A percentile compares a stretch with the other conserved stretches of the same genome.
phyloP scores from a whole-genome alignment of 2,113 vertebrate species.

The Platichthys flesus region DNA sequence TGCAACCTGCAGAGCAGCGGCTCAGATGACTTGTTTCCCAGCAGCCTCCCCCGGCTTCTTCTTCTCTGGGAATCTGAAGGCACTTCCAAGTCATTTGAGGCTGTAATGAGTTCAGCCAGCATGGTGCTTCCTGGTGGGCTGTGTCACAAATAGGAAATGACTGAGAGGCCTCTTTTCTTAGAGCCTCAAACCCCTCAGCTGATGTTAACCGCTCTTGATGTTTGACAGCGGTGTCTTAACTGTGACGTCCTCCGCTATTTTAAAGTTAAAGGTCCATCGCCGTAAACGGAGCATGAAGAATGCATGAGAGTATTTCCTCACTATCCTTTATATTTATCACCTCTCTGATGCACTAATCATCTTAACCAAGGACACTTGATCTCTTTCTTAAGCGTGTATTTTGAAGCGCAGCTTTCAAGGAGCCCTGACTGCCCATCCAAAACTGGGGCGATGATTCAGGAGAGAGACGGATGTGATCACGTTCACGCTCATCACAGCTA shows the following conservation, averaged over 20 bases:
- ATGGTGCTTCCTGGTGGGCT: not conserved
- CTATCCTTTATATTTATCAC: not conserved
- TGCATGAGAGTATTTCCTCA: not conserved
- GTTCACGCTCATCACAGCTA: not conserved
- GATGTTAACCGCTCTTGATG: not conserved
- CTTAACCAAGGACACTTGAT: not conserved
- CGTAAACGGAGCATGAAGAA: not conserved
- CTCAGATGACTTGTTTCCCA: slow-evolving; percentile 40
- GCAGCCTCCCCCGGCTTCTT: slow-evolving; percentile 12
- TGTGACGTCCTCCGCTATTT: not conserved
- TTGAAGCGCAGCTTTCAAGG: not conserved
- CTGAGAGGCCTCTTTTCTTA: slow-evolving; percentile 11
- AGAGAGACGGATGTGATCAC: not conserved
- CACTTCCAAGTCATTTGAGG: slow-evolving; percentile 20
- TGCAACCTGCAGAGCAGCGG: slow-evolving; percentile 1
- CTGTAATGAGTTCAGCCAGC: slow-evolving; percentile 18
- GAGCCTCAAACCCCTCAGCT: not conserved
- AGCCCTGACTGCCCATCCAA: not conserved
- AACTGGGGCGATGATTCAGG: slow-evolving; percentile 10
- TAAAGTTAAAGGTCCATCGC: not conserved
- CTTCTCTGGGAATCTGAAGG: slow-evolving; percentile 27
- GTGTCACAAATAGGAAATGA: slow-evolving; percentile 1
- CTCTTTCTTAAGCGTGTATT: not conserved
- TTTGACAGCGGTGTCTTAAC: not conserved
- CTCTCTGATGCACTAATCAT: not conserved